phyloP scores from a whole-genome alignment of 2,113 vertebrate species.

The Paralichthys olivaceus region DNA sequence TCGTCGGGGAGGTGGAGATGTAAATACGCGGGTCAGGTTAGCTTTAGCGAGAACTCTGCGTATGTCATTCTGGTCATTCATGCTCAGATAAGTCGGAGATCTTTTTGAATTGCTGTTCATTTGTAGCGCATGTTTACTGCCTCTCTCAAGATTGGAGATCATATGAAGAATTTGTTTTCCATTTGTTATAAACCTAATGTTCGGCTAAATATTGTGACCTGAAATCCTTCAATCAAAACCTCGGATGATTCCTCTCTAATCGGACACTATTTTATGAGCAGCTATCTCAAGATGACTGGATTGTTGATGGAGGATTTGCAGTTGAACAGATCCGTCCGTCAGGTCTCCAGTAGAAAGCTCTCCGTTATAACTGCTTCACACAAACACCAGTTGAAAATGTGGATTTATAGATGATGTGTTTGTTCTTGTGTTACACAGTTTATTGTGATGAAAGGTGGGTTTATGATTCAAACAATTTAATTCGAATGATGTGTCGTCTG shows the following conservation, averaged over 20 bases:
- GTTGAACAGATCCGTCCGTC: slow-evolving; percentile 58
- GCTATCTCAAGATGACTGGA: slow-evolving; percentile 9
- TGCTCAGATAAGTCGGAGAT: slow-evolving; percentile 44
- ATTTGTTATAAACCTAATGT: neutral
- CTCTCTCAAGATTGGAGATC: slow-evolving; percentile 24
- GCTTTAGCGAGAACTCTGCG: slow-evolving; percentile 29
- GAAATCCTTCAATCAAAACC: slow-evolving; percentile 35
- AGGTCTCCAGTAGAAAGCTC: neutral
- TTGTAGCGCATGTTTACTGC: slow-evolving; percentile 27
- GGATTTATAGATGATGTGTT: slow-evolving; percentile 1
- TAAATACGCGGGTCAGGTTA: slow-evolving; percentile 57
- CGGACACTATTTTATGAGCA: neutral
- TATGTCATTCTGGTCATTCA: slow-evolving; percentile 60
- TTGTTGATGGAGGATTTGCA: slow-evolving; percentile 42
- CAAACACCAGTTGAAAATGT: neutral
- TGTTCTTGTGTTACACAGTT: neutral
- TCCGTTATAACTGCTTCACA: neutral
- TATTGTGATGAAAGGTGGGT: neutral
- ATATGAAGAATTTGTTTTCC: slow-evolving; percentile 12
- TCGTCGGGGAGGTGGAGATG: slow-evolving; percentile 24
- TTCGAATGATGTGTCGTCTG: neutral
- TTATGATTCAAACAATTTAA: neutral
- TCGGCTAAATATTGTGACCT: slow-evolving; percentile 4
- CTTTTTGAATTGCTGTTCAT: slow-evolving; percentile 43
- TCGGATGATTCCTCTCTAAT: slow-evolving; percentile 1